Percentiles rank a stretch among this genome's conserved stretches.
Evolutionary conservation across 1,140 invertebrate species (phyloP).

Genomic region (Hirudo medicinalis): DNA sequence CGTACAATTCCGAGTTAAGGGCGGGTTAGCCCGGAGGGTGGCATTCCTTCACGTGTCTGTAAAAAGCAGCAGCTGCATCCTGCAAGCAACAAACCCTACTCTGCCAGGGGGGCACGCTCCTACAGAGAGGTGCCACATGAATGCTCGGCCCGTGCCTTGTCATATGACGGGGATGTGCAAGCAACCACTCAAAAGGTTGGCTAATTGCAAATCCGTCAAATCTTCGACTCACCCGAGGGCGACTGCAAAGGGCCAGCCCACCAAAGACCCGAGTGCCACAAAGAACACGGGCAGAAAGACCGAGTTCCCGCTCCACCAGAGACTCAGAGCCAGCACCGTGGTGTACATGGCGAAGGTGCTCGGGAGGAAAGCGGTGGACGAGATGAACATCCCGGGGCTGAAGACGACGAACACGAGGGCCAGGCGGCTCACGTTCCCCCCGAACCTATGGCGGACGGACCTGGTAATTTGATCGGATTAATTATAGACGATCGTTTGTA

Average conservation of each 20-base stretch:
- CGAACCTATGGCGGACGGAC: slow-evolving; percentile 53
- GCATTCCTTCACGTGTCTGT: too few relatives aligned
- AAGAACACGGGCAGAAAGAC: slow-evolving; percentile 28
- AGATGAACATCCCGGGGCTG: slow-evolving; percentile 79
- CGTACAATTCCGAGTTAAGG: too few relatives aligned
- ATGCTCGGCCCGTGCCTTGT: too few relatives aligned
- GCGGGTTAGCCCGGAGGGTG: too few relatives aligned
- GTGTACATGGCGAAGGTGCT: slow-evolving; percentile 83
- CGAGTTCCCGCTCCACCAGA: slow-evolving; percentile 52
- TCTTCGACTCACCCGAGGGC: slow-evolving; percentile 31
- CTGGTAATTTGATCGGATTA: background rate
- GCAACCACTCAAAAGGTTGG: too few relatives aligned
- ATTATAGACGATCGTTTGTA: too few relatives aligned
- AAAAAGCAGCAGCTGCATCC: too few relatives aligned
- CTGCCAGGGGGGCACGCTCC: too few relatives aligned
- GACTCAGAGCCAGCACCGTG: slow-evolving; percentile 63
- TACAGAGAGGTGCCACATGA: too few relatives aligned
- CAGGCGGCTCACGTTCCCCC: slow-evolving; percentile 68
- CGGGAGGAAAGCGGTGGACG: slow-evolving; percentile 75
- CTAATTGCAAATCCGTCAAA: too few relatives aligned
- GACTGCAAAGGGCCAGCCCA: slow-evolving; percentile 59
- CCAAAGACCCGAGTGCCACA: slow-evolving; percentile 34
- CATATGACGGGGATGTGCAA: too few relatives aligned
- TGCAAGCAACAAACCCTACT: too few relatives aligned
- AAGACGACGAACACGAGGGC: slow-evolving; percentile 69